Evolutionary conservation across 1,140 invertebrate genomes (phyloP), one percentile per base, ranked within the genome.

Genomic region (Dufourea novaeangliae): DNA sequence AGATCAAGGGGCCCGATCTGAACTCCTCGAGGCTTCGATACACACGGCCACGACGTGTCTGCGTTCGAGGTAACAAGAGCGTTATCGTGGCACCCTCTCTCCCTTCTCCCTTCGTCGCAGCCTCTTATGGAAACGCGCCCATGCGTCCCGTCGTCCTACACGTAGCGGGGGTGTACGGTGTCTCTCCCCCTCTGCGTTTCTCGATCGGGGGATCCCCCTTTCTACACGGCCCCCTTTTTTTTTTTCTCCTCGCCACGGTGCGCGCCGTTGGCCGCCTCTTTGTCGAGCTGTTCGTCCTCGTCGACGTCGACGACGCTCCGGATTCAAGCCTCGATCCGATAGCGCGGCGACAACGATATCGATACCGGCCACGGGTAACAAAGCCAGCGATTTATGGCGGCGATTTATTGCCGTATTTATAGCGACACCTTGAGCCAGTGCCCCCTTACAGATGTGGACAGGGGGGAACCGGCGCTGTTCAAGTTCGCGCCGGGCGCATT

Each of bases 81-180:
- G 85, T 89, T 88, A 88, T 88, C 87, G 87, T n/a, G 80, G 75
- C 83, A 84, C 68, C 78, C 82, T 85, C 71, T n/a, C n/a, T n/a
- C n/a, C n/a, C n/a, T n/a, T n/a, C n/a, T n/a, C 78, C 80, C 66
- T 54, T 50, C 52, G 56, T 56, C 39, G 44, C 54, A 17, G 79
- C 83, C 79, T 83, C 83, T 86, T 79, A 83, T 77, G 85, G 84
- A 88, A 86, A 87, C 87, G 86, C 82, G 87, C 63, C 80, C 82
- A 79, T 84, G 85, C 80, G 77, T 83, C 66, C 59, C 79, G 61
- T 84, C 83, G 72, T 85, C 83, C 87, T 78, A 88, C 87, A 83
- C 79, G 46, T 66, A 77, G 78, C 78, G 80, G 81, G 80, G 87
- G 81, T 83, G 86, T 70, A 14, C 67, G 59, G 54, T 57, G 52